These are phyloP conservation scores for Pseudomyrmex gracilis DNA, from an alignment of 1,140 invertebrate species.

Conservation along the genomic window DNA sequence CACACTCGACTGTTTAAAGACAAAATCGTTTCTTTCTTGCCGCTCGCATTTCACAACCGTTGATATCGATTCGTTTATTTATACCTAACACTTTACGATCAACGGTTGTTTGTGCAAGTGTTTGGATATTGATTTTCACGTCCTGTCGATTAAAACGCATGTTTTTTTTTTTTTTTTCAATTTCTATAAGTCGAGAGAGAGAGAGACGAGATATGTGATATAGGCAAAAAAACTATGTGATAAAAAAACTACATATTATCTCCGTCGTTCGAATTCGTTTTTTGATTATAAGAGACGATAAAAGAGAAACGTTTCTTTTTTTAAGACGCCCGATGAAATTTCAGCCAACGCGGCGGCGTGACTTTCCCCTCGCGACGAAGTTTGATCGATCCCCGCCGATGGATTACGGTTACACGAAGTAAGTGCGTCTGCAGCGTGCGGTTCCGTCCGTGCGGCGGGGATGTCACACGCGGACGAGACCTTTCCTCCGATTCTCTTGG, in stretches of 20 bases:
- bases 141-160: background rate
- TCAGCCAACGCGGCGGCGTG: constrained; percentile 69
- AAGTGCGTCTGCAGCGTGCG: constrained; percentile 61
- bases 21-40: constrained; percentile 10
- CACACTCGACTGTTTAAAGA: constrained; percentile 12
- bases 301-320: constrained; percentile 32
- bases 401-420: constrained; percentile 64
- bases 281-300: background rate
- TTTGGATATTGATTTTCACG: background rate
- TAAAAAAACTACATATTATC: background rate
- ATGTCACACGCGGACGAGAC: constrained; percentile 65
- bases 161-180: background rate
- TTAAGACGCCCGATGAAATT: constrained; percentile 75
- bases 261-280: background rate
- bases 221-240: too few species aligned
- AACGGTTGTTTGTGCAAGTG: background rate
- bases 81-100: background rate
- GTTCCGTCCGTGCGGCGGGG: constrained; percentile 45
- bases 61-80: constrained; percentile 28
- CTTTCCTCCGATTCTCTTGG: constrained; percentile 36
- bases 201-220: too few species aligned
- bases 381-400: constrained; percentile 61
- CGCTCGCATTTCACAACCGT: background rate
- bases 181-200: too few species aligned
- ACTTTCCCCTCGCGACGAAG: constrained; percentile 68